A percentile compares a stretch with the other conserved stretches of the same genome.
Conservation (phyloP, 1,140 invertebrate species). For the Orius insidiosus region DNA sequence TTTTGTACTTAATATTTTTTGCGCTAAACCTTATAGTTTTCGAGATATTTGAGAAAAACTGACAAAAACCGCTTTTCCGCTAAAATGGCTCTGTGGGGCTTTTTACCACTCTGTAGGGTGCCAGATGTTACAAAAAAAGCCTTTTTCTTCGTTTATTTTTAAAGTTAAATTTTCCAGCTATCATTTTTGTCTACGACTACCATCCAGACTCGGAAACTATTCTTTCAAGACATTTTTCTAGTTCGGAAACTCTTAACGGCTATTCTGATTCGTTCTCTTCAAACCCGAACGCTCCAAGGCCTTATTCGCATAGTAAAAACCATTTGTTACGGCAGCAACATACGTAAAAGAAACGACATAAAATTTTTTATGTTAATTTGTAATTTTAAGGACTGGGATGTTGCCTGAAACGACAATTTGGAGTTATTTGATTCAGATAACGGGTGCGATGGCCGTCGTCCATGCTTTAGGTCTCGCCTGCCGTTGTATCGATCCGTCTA, state of each 20-base stretch:
- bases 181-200: constrained; percentile 93
- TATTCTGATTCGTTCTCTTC: constrained; percentile 66
- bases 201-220: constrained; percentile 79
- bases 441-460: constrained; percentile 79
- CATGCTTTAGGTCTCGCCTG: constrained; percentile 59
- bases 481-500: constrained; percentile 73
- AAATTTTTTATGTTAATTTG: constrained; percentile 12
- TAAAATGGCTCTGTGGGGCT: too few relatives aligned
- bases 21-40: too few relatives aligned
- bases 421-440: constrained; percentile 90
- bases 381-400: constrained; percentile 33
- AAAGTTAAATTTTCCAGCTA: constrained; percentile 41
- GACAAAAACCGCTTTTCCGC: too few relatives aligned
- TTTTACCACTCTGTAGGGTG: too few relatives aligned
- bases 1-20: too few relatives aligned
- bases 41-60: too few relatives aligned
- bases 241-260: constrained; percentile 44
- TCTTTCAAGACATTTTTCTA: constrained; percentile 66
- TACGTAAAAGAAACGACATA: constrained; percentile 20
- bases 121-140: too few relatives aligned
- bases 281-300: constrained; percentile 61
- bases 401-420: constrained; percentile 83
- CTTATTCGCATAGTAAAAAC: constrained; percentile 72
- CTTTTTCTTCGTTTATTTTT: too few relatives aligned
- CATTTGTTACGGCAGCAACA: constrained; percentile 48